phyloP scores from a whole-genome alignment of 2,113 vertebrate species.

The Nothobranchius kuhntae region DNA sequence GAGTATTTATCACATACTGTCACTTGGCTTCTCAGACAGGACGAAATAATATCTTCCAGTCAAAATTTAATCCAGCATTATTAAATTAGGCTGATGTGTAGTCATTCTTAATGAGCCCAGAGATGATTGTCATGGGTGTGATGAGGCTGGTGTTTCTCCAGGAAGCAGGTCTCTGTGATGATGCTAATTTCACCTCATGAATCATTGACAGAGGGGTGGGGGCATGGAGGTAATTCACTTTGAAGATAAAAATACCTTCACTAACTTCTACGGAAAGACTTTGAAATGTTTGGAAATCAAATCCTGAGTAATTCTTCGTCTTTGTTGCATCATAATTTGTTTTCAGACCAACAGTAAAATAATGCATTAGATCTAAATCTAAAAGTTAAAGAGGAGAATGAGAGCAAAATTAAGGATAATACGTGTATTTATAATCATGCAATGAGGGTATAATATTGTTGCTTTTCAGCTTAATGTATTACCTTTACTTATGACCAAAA shows the following conservation, averaged over 20 bases:
- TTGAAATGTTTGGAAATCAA: constrained; percentile 4
- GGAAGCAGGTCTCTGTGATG: constrained; percentile 26
- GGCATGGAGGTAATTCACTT: constrained; percentile 12
- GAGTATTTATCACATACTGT: neutral
- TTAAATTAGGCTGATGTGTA: constrained; percentile 12
- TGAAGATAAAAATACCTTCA: constrained; percentile 25
- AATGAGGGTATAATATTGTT: too few relatives aligned
- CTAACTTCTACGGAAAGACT: constrained; percentile 3
- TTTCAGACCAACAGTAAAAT: too few relatives aligned
- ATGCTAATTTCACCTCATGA: constrained; percentile 34
- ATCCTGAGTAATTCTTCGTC: too few relatives aligned
- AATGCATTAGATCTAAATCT: too few relatives aligned
- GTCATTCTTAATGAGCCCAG: constrained; percentile 21
- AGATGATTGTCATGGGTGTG: constrained; percentile 23
- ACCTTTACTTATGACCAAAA: too few relatives aligned
- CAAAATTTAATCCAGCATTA: constrained; percentile 34
- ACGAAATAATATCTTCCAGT: constrained; percentile 16
- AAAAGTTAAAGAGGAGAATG: too few relatives aligned
- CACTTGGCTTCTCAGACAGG: neutral
- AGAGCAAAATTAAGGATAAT: too few relatives aligned
- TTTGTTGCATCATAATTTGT: too few relatives aligned
- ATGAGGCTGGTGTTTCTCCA: constrained; percentile 28
- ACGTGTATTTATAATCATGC: too few relatives aligned
- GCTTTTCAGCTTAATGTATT: too few relatives aligned
- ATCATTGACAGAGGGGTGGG: constrained; percentile 16